Conservation (phyloP, 2,888 invertebrate species). For the Perdita meconis region DNA sequence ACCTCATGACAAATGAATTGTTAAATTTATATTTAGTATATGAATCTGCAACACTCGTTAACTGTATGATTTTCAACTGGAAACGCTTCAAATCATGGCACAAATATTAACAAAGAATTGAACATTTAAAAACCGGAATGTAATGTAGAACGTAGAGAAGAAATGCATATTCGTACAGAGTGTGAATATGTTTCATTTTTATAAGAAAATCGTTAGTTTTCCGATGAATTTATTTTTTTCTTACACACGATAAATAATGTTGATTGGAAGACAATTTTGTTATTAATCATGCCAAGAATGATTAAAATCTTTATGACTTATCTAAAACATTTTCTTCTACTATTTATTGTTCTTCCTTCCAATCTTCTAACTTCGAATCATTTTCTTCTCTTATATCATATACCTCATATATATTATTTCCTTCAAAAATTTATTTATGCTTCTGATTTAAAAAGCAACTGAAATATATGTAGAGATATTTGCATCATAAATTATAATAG, state of each 20-base stretch:
- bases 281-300: conserved; percentile 15
- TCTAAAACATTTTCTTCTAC: conserved; percentile 25
- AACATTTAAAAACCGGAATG: conserved; percentile 20
- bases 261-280: conserved; percentile 16
- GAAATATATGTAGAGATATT: conserved; percentile 24
- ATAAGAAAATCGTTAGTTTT: conserved; percentile 33
- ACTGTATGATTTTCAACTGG: conserved; percentile 36
- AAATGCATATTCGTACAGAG: conserved; percentile 15
- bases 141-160: conserved; percentile 12
- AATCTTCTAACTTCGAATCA: conserved; percentile 22
- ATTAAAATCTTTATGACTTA: conserved; percentile 50
- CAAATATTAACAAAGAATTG: conserved; percentile 42
- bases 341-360: conserved; percentile 48
- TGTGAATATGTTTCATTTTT: conserved; percentile 29
- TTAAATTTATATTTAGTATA: conserved; percentile 53
- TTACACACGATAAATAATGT: conserved; percentile 38
- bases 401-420: not conserved
- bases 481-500: conserved; percentile 23
- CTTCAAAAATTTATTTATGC: not conserved
- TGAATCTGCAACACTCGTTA: conserved; percentile 45
- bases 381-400: conserved; percentile 7
- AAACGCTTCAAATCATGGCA: conserved; percentile 52
- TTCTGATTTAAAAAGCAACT: not conserved
- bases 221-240: conserved; percentile 19
- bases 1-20: conserved; percentile 54